Evolutionary conservation across 2,888 invertebrate genomes (phyloP), one percentile per base, ranked within the genome.

Genomic region (Sturmia bella): DNA sequence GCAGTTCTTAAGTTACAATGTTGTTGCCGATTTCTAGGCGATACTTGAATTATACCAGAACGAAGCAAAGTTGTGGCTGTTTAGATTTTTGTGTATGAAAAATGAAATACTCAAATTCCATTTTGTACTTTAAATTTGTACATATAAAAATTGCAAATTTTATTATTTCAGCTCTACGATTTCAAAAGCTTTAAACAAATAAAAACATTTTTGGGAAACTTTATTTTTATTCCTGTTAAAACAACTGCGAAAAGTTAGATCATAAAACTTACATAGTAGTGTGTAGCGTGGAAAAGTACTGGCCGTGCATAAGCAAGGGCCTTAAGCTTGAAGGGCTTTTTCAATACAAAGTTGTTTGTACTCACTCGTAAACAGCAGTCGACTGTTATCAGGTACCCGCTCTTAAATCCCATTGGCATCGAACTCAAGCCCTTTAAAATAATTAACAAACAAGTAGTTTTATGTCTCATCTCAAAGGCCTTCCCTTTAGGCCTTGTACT

Each of bases 161-260:
- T 61, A 17, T 74, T 56, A 45, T 64, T 63, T 56, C 39, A 64
- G 24, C 24, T 73, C 21, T 63, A 61, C 11, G 12, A 21, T 63
- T 43, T 37, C 21, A n/a, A 74, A 57, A 56, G 37, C 11, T 37
- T 56, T 37, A 70, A 6, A 56, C n/a, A 50, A 43, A 6, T 61
- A 12, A 4, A 43, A 54, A 68, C 7, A 13, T 68, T 61, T 45
- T 27, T 5, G 61, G 27, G 27, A 17, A 61, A 61, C 27, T 45
- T 3, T 41, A n/a, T n/a, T 24, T 37, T 59, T 32, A 2, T 27
- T 27, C 27, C 6, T 32, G 6, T 32, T 21, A 37, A 32, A 4
- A 12, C 17, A 56, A 50, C 21, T 1, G 12, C 12, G 12, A 13
- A 50, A 50, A 12, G 13, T 21, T 21, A 19, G 21, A 21, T 50